A percentile compares a stretch with the other conserved stretches of the same genome.
phyloP scores from a whole-genome alignment of 2,888 invertebrate species.

The Myathropa florea region DNA sequence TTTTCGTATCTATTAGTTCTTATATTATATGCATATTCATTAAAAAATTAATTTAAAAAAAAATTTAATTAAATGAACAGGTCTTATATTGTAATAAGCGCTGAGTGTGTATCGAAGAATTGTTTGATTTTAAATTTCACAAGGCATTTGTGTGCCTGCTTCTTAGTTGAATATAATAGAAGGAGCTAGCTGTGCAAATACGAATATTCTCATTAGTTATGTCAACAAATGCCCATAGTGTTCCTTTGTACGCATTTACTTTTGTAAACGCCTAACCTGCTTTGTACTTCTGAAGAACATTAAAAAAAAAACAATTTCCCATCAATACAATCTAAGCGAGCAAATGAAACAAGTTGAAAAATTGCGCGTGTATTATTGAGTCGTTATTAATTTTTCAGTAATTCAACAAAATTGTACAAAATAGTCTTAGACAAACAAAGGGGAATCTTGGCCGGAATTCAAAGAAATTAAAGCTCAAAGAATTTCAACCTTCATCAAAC shows the following conservation, averaged over 20 bases:
- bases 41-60: too few species aligned
- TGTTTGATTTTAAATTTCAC: too few species aligned
- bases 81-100: too few species aligned
- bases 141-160: too few species aligned
- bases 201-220: neutral
- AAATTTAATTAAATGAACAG: too few species aligned
- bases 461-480: slow-evolving; percentile 47
- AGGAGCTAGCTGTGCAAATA: too few species aligned
- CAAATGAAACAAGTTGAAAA: neutral
- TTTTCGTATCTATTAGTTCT: too few species aligned
- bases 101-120: too few species aligned
- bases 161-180: too few species aligned
- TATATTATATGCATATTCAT: too few species aligned
- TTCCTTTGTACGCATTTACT: neutral
- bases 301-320: neutral
- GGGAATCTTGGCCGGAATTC: slow-evolving; percentile 14
- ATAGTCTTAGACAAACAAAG: slow-evolving; percentile 26
- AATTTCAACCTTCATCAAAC: slow-evolving; percentile 37
- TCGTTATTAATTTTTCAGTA: slow-evolving; percentile 36
- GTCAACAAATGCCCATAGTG: neutral
- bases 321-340: neutral
- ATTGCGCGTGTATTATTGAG: slow-evolving; percentile 18
- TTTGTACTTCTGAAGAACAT: too few species aligned
- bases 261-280: neutral
- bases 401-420: slow-evolving; percentile 10